Base-by-base conservation (phyloP, 2,113 vertebrate genomes). In the Sylvietta virens region DNA sequence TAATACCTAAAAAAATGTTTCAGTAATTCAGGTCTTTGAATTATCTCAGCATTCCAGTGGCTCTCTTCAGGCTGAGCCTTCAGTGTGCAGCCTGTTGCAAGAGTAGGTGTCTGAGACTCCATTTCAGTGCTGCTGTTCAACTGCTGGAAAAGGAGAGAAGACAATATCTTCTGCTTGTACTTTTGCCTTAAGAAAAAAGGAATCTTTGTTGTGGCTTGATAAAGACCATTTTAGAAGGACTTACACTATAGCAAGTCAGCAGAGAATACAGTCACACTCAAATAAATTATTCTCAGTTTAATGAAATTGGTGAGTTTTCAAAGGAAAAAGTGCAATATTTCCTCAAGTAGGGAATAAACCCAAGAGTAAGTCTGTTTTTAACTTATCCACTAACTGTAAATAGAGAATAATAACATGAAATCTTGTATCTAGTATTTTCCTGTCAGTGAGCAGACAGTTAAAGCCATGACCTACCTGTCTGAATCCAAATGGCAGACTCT, bases 261-360 rank as follows among this genome's bases (percentile, higher is more conserved):
- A 83, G 74, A 78, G 47, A 77, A 86, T 82, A 74, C 6, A 51
- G 56, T 62, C 39, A 31, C 31, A 26, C 18, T 76, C 45, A 74
- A 44, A 67, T 71, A 92, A 96, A 89, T 92, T 82, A 58, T 90
- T 82, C 51, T 54, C 88, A 67, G 33, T 78, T 93, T 88, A 95
- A 92, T 88, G 51, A 71, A 91, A 88, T 56, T 50, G 13, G 79
- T 4, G 2, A n/a, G 15, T 81, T 92, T 91, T 74, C 60, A 84
- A 71, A 84, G 24, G 73, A 82, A 76, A 51, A 91, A 53, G 23
- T 74, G 37, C 31, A 79, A 2, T 24, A 67, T 92, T 86, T 92
- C 56, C 30, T 92, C 31, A 90, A 26, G 28, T 35, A 74, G 21
- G 37, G 31, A 90, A 90, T 88, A 74, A 91, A 86, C 35, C 93